These are phyloP conservation scores for Pedionomus torquatus DNA, from an alignment of 2,113 vertebrate genomes.

Conservation along the genomic window DNA sequence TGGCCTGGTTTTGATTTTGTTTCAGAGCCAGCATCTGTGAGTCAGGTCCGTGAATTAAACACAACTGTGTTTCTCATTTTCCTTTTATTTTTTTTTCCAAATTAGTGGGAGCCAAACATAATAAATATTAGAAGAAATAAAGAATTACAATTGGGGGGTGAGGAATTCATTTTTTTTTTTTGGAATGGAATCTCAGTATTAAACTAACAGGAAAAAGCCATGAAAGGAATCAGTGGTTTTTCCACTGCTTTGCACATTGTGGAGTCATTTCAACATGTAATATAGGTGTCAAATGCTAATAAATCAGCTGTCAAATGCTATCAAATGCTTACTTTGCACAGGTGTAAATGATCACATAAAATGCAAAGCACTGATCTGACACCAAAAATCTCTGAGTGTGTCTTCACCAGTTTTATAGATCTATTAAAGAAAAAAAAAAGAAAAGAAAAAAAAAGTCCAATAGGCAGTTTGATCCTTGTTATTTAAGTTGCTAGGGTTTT, in stretches of 20 bases:
- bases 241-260: constrained; percentile 23
- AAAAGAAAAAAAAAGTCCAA: neutral
- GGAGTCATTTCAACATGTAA: constrained; percentile 32
- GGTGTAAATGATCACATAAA: constrained; percentile 44
- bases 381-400: constrained; percentile 10
- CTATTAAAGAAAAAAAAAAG: neutral
- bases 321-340: constrained; percentile 27
- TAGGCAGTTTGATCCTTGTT: neutral
- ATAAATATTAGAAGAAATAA: neutral
- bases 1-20: neutral
- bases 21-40: neutral
- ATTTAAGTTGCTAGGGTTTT: neutral
- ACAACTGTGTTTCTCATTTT: neutral
- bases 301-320: constrained; percentile 57
- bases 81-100: neutral
- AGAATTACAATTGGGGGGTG: neutral
- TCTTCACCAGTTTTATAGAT: neutral
- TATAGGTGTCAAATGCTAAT: constrained; percentile 41
- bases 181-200: neutral
- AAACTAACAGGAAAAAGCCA: neutral
- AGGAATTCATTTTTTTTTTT: neutral
- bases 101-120: neutral
- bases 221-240: constrained; percentile 8
- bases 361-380: constrained; percentile 10
- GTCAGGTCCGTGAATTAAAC: neutral